These are phyloP conservation scores for Parambassis ranga DNA, from an alignment of 2,797 vertebrate genomes.

Conservation along the genomic window DNA sequence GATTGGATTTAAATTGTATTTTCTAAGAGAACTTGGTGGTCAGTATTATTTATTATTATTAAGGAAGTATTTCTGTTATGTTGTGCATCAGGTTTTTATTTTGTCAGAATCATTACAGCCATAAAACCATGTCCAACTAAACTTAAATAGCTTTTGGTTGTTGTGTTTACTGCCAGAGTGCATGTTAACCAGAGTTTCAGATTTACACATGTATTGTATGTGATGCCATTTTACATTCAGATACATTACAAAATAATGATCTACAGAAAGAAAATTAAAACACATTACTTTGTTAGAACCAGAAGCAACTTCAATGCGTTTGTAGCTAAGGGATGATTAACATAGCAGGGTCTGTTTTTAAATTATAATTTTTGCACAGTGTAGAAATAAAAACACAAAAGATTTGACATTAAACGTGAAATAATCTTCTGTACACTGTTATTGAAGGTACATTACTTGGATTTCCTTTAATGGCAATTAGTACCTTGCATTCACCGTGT, in stretches of 20 bases:
- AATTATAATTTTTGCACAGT: background rate
- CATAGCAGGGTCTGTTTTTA: background rate
- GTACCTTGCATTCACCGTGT: background rate
- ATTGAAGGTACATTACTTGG: background rate
- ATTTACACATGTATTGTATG: constrained; percentile 16
- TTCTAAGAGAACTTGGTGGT: too few relatives aligned
- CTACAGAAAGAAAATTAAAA: background rate
- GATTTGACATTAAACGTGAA: background rate
- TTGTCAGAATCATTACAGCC: too few relatives aligned
- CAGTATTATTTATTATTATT: too few relatives aligned
- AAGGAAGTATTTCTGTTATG: too few relatives aligned
- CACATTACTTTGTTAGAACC: background rate
- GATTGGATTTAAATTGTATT: too few relatives aligned
- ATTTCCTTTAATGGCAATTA: background rate
- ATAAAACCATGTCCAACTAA: too few relatives aligned
- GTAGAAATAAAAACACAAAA: background rate
- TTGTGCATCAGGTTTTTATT: too few relatives aligned
- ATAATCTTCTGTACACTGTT: background rate
- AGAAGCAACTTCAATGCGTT: background rate
- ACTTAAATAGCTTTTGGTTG: too few relatives aligned
- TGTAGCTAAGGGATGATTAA: constrained; percentile 6
- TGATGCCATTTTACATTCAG: constrained; percentile 4
- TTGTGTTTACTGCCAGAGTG: background rate
- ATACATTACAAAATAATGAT: background rate
- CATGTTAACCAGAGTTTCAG: background rate